phyloP scores from a whole-genome alignment of 2,888 invertebrate genomes.

The Pachydiplax longipennis region DNA sequence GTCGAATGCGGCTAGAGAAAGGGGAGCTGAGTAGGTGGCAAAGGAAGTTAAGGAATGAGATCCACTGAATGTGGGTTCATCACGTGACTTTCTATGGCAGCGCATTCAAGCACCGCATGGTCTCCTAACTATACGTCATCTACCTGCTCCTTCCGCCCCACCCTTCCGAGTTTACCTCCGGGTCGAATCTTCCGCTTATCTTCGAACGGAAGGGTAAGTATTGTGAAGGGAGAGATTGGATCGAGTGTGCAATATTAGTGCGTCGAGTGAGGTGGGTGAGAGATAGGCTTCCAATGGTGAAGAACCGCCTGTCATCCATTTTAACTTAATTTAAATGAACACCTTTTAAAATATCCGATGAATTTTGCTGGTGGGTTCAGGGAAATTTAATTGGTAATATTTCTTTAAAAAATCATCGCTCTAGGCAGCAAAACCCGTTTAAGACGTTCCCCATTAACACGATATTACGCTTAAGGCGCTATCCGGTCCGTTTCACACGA shows the following conservation, averaged over 20 bases:
- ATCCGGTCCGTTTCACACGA: too few species aligned
- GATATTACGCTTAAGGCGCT: too few species aligned
- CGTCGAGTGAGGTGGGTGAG: background rate
- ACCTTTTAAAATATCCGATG: too few species aligned
- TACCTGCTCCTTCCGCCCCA: background rate
- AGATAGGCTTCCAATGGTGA: background rate
- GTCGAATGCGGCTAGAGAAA: too few species aligned
- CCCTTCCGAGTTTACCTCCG: background rate
- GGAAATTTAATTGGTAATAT: too few species aligned
- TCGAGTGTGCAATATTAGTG: background rate
- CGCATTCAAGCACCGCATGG: background rate
- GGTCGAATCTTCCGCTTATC: background rate
- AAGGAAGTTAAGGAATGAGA: background rate
- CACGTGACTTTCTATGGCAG: conserved; percentile 7
- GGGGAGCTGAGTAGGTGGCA: too few species aligned
- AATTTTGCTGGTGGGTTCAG: too few species aligned
- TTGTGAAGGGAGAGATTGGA: background rate
- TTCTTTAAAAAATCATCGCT: too few species aligned
- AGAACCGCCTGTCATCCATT: too few species aligned
- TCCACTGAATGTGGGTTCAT: conserved; percentile 15
- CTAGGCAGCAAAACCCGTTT: too few species aligned
- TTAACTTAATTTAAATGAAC: too few species aligned
- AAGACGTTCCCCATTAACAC: too few species aligned
- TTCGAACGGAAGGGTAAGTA: background rate
- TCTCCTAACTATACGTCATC: background rate